These are phyloP conservation scores for Volucella inflata DNA, from an alignment of 2,888 invertebrate species.

Conservation along the genomic window DNA sequence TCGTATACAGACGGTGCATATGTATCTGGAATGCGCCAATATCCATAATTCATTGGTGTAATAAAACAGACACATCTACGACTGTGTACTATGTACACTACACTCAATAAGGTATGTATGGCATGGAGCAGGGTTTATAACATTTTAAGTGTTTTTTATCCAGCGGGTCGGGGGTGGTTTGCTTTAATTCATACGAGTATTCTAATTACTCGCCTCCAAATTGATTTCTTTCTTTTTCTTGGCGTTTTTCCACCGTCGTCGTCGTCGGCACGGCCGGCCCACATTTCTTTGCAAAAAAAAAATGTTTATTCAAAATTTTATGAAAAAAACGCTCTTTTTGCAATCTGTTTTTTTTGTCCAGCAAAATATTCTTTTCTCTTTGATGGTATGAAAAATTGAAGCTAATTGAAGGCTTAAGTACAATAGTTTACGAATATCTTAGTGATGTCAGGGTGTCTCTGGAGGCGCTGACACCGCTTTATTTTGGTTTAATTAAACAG, in stretches of 20 bases:
- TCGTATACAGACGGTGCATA: slow-evolving; percentile 9
- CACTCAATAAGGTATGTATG: slow-evolving; percentile 40
- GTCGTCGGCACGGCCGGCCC: not conserved
- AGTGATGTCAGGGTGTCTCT: too few relatives aligned
- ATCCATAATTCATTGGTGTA: slow-evolving; percentile 18
- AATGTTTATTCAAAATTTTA: too few relatives aligned
- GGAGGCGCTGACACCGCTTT: too few relatives aligned
- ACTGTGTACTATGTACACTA: not conserved
- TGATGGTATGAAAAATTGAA: too few relatives aligned
- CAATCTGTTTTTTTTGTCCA: too few relatives aligned
- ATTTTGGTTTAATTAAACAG: too few relatives aligned
- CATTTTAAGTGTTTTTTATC: not conserved
- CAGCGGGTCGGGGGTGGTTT: not conserved
- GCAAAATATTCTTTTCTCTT: too few relatives aligned
- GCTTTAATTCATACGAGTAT: slow-evolving; percentile 48
- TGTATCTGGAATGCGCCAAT: slow-evolving; percentile 54
- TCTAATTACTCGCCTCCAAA: slow-evolving; percentile 35
- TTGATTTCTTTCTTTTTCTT: slow-evolving; percentile 36
- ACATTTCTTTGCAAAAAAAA: slow-evolving; percentile 9
- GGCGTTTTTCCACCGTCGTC: not conserved
- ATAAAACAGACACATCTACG: slow-evolving; percentile 32
- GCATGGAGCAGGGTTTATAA: not conserved
- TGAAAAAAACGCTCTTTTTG: too few relatives aligned
- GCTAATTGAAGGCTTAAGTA: too few relatives aligned
- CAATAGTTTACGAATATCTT: too few relatives aligned